These are phyloP conservation scores for Caenorhabditis briggsae DNA, from an alignment of 1,140 invertebrate genomes.

Conservation along the genomic window DNA sequence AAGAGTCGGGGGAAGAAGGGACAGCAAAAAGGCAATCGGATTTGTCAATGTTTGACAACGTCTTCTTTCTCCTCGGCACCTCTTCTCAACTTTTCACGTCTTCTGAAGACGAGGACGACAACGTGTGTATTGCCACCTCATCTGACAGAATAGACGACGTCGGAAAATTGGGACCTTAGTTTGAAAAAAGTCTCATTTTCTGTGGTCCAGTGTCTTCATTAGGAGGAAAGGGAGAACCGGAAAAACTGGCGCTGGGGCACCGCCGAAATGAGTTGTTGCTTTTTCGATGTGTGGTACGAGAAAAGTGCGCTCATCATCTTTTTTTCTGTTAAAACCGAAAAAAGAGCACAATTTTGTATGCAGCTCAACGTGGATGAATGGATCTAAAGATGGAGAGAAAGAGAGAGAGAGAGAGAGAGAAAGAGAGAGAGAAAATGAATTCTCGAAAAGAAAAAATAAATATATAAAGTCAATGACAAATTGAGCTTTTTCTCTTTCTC, in stretches of 20 bases:
- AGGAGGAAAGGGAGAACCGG: not conserved
- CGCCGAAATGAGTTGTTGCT: constrained; percentile 32
- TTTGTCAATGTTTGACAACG: constrained; percentile 41
- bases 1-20: not conserved
- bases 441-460: not conserved
- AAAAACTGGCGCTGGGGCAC: not conserved
- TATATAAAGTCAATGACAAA: constrained; percentile 13
- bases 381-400: not conserved
- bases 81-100: not conserved
- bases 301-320: not conserved
- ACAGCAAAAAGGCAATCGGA: constrained; percentile 35
- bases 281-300: not conserved
- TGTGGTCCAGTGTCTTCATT: constrained; percentile 11
- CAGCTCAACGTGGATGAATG: not conserved
- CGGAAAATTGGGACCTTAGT: not conserved
- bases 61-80: not conserved
- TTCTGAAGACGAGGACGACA: too few relatives aligned
- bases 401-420: too few relatives aligned
- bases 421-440: too few relatives aligned
- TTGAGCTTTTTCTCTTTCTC: not conserved
- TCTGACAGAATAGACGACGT: not conserved
- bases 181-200: constrained; percentile 32
- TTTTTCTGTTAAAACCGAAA: not conserved
- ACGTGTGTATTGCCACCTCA: constrained; percentile 1
- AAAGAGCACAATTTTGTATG: constrained; percentile 21